Conservation (phyloP, 35 echinoderm and acorn worm species). For the Ophiothrix spiculata region DNA sequence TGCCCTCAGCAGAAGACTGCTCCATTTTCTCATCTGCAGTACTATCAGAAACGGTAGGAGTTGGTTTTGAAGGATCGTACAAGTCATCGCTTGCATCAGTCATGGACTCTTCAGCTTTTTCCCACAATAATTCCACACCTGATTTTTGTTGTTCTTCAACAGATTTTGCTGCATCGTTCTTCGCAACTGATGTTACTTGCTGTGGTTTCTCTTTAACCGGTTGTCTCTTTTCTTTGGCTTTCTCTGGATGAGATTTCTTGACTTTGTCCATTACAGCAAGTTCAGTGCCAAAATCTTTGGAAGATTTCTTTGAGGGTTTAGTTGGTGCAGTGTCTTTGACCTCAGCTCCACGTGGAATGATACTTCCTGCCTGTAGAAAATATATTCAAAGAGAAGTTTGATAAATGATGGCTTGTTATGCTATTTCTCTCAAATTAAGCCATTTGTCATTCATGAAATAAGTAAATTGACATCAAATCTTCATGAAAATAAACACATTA, state of each 20-base stretch:
- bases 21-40: not conserved
- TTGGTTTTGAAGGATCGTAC: not conserved
- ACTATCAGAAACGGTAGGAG: not conserved
- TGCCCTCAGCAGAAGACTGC: not conserved
- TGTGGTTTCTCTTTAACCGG: not conserved
- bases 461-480: too few species aligned
- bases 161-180: too few species aligned
- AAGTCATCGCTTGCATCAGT: constrained; percentile 5
- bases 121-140: not conserved
- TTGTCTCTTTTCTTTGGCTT: not conserved
- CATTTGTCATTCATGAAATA: too few species aligned
- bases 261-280: not conserved
- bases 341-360: too few species aligned
- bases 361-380: too few species aligned
- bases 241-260: not conserved
- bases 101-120: not conserved
- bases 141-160: too few species aligned
- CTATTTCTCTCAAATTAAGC: too few species aligned
- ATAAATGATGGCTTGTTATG: too few species aligned
- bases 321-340: too few species aligned
- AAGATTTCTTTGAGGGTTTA: too few species aligned
- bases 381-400: too few species aligned
- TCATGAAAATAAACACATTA: too few species aligned
- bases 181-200: not conserved
- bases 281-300: not conserved